These are phyloP conservation scores for Xenopus laevis DNA, from an alignment of 2,113 vertebrate genomes.

Conservation along the genomic window DNA sequence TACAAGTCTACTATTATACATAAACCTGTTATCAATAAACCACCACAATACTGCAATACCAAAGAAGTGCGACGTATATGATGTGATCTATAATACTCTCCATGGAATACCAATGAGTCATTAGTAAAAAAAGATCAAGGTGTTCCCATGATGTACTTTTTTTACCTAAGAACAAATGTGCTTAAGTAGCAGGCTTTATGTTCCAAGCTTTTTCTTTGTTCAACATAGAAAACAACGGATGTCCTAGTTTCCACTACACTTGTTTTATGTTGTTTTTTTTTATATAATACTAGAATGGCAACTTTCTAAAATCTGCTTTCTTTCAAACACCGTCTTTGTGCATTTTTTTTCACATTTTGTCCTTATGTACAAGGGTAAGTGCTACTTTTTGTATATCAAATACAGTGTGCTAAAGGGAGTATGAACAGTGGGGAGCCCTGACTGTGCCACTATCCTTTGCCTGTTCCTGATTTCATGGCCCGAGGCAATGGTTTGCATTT, in stretches of 20 bases:
- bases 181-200: conserved; percentile 40
- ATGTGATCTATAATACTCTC: background rate
- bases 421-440: conserved; percentile 61
- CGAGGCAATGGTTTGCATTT: conserved; percentile 89
- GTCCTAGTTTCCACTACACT: conserved; percentile 16
- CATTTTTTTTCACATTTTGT: conserved; percentile 57
- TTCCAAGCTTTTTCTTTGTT: conserved; percentile 46
- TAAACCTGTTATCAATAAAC: no score
- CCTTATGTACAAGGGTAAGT: conserved; percentile 75
- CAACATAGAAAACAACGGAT: conserved; percentile 28
- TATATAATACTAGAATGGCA: conserved; percentile 30
- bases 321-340: conserved; percentile 50
- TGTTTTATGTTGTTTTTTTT: background rate
- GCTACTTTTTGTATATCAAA: conserved; percentile 61
- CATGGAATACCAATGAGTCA: conserved; percentile 51
- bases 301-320: conserved; percentile 51
- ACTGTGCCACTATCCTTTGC: conserved; percentile 78
- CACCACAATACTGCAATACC: no score
- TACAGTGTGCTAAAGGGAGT: conserved; percentile 63
- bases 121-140: conserved; percentile 20
- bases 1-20: no score
- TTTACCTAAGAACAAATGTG: background rate
- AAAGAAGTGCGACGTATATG: conserved; percentile 5
- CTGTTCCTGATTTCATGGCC: conserved; percentile 85
- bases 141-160: conserved; percentile 32